Evolutionary conservation across 1,140 invertebrate species (phyloP).

Genomic region (Choristoneura fumiferana): DNA sequence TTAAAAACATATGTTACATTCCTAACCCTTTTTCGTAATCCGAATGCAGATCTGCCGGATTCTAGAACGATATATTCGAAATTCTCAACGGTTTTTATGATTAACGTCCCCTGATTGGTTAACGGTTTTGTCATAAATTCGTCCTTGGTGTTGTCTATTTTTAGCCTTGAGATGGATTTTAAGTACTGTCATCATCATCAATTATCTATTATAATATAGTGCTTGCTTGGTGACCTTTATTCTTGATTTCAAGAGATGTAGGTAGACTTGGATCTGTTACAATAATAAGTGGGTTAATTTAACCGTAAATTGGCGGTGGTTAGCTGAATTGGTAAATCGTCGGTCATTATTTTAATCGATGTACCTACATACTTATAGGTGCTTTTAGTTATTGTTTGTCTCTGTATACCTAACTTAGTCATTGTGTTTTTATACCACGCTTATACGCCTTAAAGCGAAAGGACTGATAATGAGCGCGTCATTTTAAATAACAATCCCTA

Average conservation of each 20-base stretch:
- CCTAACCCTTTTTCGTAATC: not conserved
- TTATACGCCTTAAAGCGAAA: no score
- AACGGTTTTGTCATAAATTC: not conserved
- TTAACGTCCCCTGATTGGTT: not conserved
- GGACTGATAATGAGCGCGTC: no score
- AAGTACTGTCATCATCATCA: conserved; percentile 29
- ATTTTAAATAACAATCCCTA: no score
- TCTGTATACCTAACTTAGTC: no score
- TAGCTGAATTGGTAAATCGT: conserved; percentile 14
- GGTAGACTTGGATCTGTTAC: not conserved
- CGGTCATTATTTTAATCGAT: conserved; percentile 15
- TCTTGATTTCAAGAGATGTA: conserved; percentile 29
- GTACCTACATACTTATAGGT: no score
- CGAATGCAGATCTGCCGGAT: not conserved
- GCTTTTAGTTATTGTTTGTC: no score
- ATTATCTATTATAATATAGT: conserved; percentile 46
- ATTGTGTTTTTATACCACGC: no score
- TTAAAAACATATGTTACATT: conserved; percentile 1
- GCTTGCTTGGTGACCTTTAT: conserved; percentile 50
- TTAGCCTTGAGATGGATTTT: conserved; percentile 30
- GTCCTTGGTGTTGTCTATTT: conserved; percentile 37
- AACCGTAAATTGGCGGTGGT: no score
- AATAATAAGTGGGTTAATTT: conserved; percentile 3
- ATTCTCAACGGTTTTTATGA: not conserved
- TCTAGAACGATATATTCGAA: not conserved